Evolutionary conservation across 2,888 invertebrate species (phyloP), one percentile per base, ranked within the genome.

Genomic region (Ellobium chinense): DNA sequence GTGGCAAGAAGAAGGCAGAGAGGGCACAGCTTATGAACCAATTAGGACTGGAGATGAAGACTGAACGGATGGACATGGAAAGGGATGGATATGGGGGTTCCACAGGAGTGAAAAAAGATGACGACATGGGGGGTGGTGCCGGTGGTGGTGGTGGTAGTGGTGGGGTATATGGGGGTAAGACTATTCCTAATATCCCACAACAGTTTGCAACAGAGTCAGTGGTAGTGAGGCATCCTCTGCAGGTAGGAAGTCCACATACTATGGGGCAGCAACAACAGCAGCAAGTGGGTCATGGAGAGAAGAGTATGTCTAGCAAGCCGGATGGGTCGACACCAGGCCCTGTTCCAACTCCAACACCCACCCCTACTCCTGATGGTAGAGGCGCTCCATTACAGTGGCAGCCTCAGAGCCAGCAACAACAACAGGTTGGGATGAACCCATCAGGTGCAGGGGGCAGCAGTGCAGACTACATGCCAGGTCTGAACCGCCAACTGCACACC

Each of bases 141-240:
- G n/a, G n/a, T n/a, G n/a, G n/a, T n/a, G n/a, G n/a, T n/a, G n/a
- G n/a, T n/a, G n/a, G n/a, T n/a, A n/a, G n/a, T 7, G 18, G 18
- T 46, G n/a, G n/a, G 27, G 78, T 82, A 56, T 72, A 73, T 24
- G 73, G 63, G 37, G 73, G 79, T n/a, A 73, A 76, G n/a, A 46
- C 80, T 12, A 82, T 80, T 29, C 74, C 83, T 12, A 74, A 69
- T 36, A 75, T 80, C 21, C 75, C 80, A 0, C 75, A 75, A 18
- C 75, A 80, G 63, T 80, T 80, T 80, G 73, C 66, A 9, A 72
- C 83, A 1, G 83, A 83, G 37, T 78, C 82, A 2, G 75, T 77
- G 18, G 82, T 83, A 39, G 82, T 82, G 36, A 76, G 82, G n/a
- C 80, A 82, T 18, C 82, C 82, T 3, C 63, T 79, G 29, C 78